Conservation (phyloP, 2,888 invertebrate species). For the Nipponacmea schrenckii region DNA sequence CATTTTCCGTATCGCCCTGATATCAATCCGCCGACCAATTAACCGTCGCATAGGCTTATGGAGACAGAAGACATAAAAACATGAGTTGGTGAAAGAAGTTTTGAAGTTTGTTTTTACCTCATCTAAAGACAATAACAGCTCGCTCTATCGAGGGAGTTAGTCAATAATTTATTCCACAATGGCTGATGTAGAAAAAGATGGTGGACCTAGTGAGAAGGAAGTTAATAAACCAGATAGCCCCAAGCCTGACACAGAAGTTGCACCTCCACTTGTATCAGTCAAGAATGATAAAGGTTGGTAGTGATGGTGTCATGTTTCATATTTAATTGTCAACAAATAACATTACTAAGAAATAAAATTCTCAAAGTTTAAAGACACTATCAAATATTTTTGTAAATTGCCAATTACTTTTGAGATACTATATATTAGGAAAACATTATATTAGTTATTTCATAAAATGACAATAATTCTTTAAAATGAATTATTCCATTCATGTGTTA, state of each 20-base stretch:
- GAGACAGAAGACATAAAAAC: not conserved
- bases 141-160: not conserved
- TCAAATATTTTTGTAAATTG: too few species aligned
- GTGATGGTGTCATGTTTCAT: slow-evolving; percentile 35
- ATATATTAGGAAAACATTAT: too few species aligned
- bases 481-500: too few species aligned
- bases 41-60: too few species aligned
- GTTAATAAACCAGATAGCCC: slow-evolving; percentile 61
- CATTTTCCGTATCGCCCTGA: too few species aligned
- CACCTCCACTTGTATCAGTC: slow-evolving; percentile 59
- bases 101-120: not conserved
- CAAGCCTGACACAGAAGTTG: slow-evolving; percentile 60
- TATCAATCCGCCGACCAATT: too few species aligned
- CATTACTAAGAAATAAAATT: not conserved
- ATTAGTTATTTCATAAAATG: too few species aligned
- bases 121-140: not conserved
- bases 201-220: slow-evolving; percentile 58
- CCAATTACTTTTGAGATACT: too few species aligned
- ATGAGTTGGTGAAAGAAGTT: not conserved
- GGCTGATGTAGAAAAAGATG: slow-evolving; percentile 49
- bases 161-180: slow-evolving; percentile 26
- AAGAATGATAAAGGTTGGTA: slow-evolving; percentile 34
- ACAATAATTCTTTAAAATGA: too few species aligned
- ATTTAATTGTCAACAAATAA: not conserved
- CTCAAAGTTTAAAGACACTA: too few species aligned